Conservation (phyloP, 2,113 vertebrate genomes). For the Elephas maximus region DNA sequence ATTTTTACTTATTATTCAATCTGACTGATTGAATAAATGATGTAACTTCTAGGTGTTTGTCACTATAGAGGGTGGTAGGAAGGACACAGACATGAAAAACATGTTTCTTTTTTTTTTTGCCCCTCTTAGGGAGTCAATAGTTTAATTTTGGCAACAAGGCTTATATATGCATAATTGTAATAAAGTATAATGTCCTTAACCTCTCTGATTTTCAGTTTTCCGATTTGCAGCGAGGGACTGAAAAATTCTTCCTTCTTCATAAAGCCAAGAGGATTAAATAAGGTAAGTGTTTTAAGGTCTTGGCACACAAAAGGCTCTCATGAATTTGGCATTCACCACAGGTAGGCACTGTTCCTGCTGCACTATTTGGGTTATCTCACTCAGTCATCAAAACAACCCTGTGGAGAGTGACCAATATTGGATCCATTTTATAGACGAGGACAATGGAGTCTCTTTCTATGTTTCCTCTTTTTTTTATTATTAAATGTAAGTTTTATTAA, state of each 20-base stretch:
- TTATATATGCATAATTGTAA: accelerated
- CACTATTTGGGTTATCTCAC: neutral
- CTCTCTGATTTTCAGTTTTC: neutral
- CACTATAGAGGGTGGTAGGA: too few species aligned
- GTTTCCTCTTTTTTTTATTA: too few species aligned
- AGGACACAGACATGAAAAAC: neutral
- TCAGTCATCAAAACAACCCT: accelerated
- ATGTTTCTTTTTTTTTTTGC: too few species aligned
- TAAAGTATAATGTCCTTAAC: neutral
- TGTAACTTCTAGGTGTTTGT: neutral
- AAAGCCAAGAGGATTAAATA: neutral
- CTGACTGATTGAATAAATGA: neutral
- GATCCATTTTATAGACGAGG: neutral
- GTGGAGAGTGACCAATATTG: too few species aligned
- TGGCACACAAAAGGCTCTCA: accelerated
- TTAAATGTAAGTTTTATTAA: too few species aligned
- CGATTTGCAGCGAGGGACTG: neutral
- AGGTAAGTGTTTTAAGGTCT: too few species aligned
- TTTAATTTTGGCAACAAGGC: neutral
- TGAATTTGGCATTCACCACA: accelerated
- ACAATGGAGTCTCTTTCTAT: neutral
- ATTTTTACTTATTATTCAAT: neutral
- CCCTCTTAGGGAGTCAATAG: accelerated
- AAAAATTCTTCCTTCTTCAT: neutral
- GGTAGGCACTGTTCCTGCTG: accelerated